These are phyloP conservation scores for Stenolophus ochropezus DNA, from an alignment of 2,888 invertebrate genomes.

Conservation along the genomic window DNA sequence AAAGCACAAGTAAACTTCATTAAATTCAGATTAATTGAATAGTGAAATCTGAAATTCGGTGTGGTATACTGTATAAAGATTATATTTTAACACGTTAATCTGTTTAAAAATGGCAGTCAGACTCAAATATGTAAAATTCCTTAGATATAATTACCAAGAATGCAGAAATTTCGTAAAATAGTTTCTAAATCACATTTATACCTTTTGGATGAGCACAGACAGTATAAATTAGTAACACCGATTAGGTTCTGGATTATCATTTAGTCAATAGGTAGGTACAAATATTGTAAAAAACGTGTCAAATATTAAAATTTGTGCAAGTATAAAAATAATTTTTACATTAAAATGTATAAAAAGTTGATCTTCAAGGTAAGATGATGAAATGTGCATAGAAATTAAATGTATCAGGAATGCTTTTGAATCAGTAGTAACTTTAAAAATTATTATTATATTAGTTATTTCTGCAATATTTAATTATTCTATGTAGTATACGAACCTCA, in stretches of 20 bases:
- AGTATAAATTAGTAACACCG: conserved; percentile 27
- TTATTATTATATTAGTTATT: conserved; percentile 26
- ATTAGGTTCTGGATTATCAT: conserved; percentile 35
- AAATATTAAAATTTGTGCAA: conserved; percentile 55
- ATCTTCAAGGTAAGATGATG: conserved; percentile 28
- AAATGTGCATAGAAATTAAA: conserved; percentile 41
- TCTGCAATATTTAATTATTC: conserved; percentile 28
- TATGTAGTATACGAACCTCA: conserved; percentile 51
- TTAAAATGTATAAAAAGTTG: conserved; percentile 59
- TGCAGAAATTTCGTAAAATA: not conserved
- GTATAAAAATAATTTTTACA: conserved; percentile 59
- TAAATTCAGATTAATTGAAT: conserved; percentile 42
- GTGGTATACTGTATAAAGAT: not conserved
- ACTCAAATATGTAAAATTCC: conserved; percentile 22
- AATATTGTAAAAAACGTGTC: conserved; percentile 44
- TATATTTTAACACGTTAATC: conserved; percentile 5
- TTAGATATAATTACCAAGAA: not conserved
- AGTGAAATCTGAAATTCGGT: conserved; percentile 25
- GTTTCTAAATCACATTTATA: conserved; percentile 31
- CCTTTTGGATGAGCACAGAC: conserved; percentile 10
- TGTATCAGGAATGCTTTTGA: conserved; percentile 36
- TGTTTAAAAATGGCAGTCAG: conserved; percentile 46
- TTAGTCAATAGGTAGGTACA: conserved; percentile 33
- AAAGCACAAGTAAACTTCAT: conserved; percentile 43
- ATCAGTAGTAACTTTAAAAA: conserved; percentile 23